Conservation (phyloP, 2,888 invertebrate species). For the Metacarcinus magister region DNA sequence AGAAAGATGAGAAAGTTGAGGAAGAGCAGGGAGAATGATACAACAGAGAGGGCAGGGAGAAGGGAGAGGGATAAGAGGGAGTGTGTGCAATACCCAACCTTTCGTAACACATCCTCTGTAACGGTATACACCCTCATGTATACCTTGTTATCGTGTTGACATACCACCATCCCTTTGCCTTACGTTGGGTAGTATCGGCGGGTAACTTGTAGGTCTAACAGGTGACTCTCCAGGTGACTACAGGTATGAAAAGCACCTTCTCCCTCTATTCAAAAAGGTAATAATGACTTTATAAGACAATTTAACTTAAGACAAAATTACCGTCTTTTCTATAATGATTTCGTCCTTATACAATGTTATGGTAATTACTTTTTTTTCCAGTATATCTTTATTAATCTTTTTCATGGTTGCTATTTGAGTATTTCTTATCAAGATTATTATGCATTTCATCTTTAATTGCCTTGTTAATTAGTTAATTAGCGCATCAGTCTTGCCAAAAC, state of each 20-base stretch:
- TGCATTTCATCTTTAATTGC: too few relatives aligned
- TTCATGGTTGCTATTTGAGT: not conserved
- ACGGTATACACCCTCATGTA: not conserved
- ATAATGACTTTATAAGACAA: not conserved
- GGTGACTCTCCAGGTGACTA: not conserved
- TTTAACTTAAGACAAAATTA: not conserved
- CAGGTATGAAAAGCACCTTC: not conserved
- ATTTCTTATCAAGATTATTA: too few relatives aligned
- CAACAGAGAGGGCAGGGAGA: not conserved
- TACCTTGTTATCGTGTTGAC: not conserved
- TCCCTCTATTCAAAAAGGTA: not conserved
- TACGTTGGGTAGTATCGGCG: not conserved
- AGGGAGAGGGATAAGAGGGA: not conserved
- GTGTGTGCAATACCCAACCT: not conserved
- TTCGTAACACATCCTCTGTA: not conserved
- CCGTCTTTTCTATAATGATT: too few relatives aligned
- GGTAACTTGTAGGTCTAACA: not conserved
- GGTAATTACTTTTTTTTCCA: too few relatives aligned
- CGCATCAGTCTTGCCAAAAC: too few relatives aligned
- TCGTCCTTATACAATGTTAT: too few relatives aligned
- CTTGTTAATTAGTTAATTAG: too few relatives aligned
- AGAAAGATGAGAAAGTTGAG: not conserved
- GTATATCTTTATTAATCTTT: not conserved
- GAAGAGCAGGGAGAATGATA: not conserved
- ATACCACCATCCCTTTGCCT: not conserved